Conservation (phyloP, 2,888 invertebrate species). For the Auanema freiburgensis region DNA sequence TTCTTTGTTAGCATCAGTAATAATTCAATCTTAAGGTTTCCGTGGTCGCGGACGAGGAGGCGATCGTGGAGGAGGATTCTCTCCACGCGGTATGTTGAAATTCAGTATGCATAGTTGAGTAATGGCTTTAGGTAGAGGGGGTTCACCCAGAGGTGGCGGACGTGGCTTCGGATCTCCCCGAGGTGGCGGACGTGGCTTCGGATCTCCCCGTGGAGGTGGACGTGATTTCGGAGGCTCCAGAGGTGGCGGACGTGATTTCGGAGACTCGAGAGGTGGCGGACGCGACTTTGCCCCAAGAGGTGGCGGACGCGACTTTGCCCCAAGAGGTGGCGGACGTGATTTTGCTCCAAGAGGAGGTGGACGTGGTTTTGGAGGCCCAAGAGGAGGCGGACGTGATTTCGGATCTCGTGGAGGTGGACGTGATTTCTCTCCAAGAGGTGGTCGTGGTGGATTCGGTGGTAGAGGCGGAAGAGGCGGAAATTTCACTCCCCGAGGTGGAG, state of each 20-base stretch:
- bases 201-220: neutral
- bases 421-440: slow-evolving; percentile 19
- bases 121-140: too few relatives aligned
- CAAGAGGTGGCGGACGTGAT: neutral
- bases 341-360: neutral
- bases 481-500: slow-evolving; percentile 26
- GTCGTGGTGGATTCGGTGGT: slow-evolving; percentile 28
- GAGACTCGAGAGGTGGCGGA: slow-evolving; percentile 14
- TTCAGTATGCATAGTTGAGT: too few relatives aligned
- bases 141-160: too few relatives aligned
- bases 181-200: too few relatives aligned
- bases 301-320: slow-evolving; percentile 11
- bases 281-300: slow-evolving; percentile 19
- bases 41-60: slow-evolving; percentile 18
- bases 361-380: slow-evolving; percentile 9
- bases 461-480: slow-evolving; percentile 32
- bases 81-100: too few relatives aligned
- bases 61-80: slow-evolving; percentile 10
- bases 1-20: neutral
- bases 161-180: too few relatives aligned
- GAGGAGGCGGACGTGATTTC: slow-evolving; percentile 22
- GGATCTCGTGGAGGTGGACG: slow-evolving; percentile 24
- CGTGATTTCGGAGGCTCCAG: slow-evolving; percentile 2
- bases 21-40: slow-evolving; percentile 6
- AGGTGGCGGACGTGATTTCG: slow-evolving; percentile 13